Base-by-base conservation (phyloP, 1,140 invertebrate genomes). In the Zaprionus nigranus region DNA sequence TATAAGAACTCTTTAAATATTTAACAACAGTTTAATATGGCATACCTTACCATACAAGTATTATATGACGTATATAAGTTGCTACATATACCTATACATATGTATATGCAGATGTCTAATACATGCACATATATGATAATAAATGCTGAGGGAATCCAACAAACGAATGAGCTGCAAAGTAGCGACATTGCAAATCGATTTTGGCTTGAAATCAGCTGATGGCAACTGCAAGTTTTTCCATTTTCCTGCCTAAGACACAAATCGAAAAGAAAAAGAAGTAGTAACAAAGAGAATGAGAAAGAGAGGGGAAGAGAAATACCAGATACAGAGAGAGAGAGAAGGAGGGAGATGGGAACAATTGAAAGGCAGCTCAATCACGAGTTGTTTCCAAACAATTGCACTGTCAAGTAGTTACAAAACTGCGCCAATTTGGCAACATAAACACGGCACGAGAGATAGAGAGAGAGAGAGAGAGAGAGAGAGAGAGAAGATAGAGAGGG, bases 321-420 rank as follows among this genome's bases (percentile, higher is more conserved):
- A 43, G 28, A 58, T 9, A 22, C 1, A 20, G 46, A 51, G 12
- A 51, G 46, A 51, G 12, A 51, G 28, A 30, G 51, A 46, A 17
- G 38, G 40, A 63, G 12, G 3, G 11, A 40, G 34, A 54, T n/a
- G 36, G 54, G 20, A 60, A 40, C 54, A 58, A 67, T 66, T 64
- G 67, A 67, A 75, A 82, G 72, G 83, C 71, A 75, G 49, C 73
- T 76, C 84, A 87, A 87, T 87, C 84, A 87, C 78, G 72, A 84
- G 72, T 67, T 90, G 86, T 91, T 90, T 91, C 87, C 86, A 90
- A 90, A 90, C 86, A 90, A 90, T 90, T 90, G 88, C 87, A 86
- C 83, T 71, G 82, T 81, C 88, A 91, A 90, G 87, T 90, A 87
- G 86, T 87, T 91, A 83, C 87, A 83, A 83, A 82, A 78, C 62